Base-by-base conservation (phyloP, 2,113 vertebrate genomes). In the Etheostoma cragini region DNA sequence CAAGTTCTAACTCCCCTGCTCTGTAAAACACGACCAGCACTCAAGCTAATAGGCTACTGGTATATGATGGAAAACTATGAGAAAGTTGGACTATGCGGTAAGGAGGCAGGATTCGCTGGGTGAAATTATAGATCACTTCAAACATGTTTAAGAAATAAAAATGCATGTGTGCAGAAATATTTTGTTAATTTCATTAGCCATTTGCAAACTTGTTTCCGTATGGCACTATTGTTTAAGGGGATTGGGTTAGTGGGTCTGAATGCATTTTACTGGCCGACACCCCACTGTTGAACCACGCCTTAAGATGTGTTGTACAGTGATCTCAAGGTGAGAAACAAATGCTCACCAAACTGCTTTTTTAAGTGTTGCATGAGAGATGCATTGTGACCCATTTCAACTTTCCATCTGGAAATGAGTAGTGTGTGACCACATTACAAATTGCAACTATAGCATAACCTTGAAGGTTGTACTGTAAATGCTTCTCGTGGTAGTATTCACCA, bases 341-440 rank as follows among this genome's bases (percentile, higher is more conserved):
- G 22, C 38, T 60, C 14, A 61, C 79, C 35, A 72, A 57, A 72
- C 72, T 49, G 72, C 21, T 35, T 53, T 16, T 52, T 81, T 24
- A 24, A 74, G 61, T 35, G 8, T 60, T 54, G 45, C 45, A 46
- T 58, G 42, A 38, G 57, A 52, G 10, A 3, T 30, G 26, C 58
- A 38, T 70, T 80, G 50, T 53, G 35, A 85, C 56, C 66, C 19
- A 30, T 60, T 33, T 63, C 45, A 64, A 61, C 47, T 68, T 82
- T 64, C 71, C 56, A 79, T 76, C 67, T 78, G 66, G 38, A 67
- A 76, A 56, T 47, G 19, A 72, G 50, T 42, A 26, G 19, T 42
- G 26, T 42, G 26, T 69, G 21, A 49, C 15, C 16, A 53, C 47
- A 16, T 62, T 58, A n/a, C 30, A n/a, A 64, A 24, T 1, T 16